Evolutionary conservation across 2,797 vertebrate genomes (phyloP).

Genomic region (Amphiprion clarkii): DNA sequence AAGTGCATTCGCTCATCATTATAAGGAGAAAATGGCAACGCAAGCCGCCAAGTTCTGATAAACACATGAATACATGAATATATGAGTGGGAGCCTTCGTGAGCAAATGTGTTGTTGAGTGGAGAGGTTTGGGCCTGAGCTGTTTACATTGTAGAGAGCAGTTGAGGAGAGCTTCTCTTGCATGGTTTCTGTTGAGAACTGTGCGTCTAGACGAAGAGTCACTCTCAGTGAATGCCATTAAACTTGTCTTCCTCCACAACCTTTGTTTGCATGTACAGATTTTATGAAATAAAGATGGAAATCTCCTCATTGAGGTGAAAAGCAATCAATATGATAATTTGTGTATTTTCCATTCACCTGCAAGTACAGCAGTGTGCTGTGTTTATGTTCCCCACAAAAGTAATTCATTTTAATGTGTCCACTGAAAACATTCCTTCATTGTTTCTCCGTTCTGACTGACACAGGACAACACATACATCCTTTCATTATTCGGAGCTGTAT

Average conservation of each 20-base stretch:
- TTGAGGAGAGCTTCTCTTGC: constrained; percentile 60
- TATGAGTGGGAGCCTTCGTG: constrained; percentile 62
- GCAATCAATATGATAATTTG: constrained; percentile 86
- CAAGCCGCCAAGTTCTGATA: constrained; percentile 77
- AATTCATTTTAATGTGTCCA: constrained; percentile 80
- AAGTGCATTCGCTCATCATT: constrained; percentile 77
- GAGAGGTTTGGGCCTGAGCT: constrained; percentile 70
- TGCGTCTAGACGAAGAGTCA: constrained; percentile 55
- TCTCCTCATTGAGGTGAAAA: constrained; percentile 70
- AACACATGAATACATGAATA: constrained; percentile 85
- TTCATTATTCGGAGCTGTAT: constrained; percentile 67
- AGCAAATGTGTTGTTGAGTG: constrained; percentile 77
- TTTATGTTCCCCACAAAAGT: constrained; percentile 73
- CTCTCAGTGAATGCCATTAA: constrained; percentile 67
- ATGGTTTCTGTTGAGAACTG: constrained; percentile 61
- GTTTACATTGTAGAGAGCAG: constrained; percentile 73
- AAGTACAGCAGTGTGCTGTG: constrained; percentile 54
- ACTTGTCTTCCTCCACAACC: constrained; percentile 50
- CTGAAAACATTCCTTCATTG: constrained; percentile 70
- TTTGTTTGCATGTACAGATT: constrained; percentile 68
- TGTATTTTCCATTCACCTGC: constrained; percentile 75
- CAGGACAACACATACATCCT: constrained; percentile 65
- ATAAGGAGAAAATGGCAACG: constrained; percentile 73
- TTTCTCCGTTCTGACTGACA: constrained; percentile 72
- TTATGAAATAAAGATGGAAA: constrained; percentile 74